Evolutionary conservation across 2,888 invertebrate species (phyloP).

Genomic region (Clitarchus hookeri): DNA sequence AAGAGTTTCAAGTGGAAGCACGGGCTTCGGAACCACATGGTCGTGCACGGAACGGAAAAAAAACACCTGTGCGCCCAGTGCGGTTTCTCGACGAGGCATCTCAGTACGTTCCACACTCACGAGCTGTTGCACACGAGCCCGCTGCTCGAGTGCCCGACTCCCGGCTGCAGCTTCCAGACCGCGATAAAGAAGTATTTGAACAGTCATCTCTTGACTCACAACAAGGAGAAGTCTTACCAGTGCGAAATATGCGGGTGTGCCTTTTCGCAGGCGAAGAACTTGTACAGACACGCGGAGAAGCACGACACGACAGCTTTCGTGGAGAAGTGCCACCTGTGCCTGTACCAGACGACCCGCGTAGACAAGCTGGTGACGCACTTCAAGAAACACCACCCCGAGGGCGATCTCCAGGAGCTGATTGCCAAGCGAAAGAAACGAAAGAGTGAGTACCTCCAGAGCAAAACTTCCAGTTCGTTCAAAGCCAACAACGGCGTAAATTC

Average conservation of each 20-base stretch:
- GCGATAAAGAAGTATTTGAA: slow-evolving; percentile 61
- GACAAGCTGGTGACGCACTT: slow-evolving; percentile 62
- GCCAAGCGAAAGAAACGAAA: slow-evolving; percentile 19
- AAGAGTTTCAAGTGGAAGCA: slow-evolving; percentile 65
- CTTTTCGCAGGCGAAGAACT: slow-evolving; percentile 61
- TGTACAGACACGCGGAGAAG: slow-evolving; percentile 53
- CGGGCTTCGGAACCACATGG: slow-evolving; percentile 60
- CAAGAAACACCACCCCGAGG: slow-evolving; percentile 34
- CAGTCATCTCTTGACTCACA: slow-evolving; percentile 60
- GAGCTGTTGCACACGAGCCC: slow-evolving; percentile 59
- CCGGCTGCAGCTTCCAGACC: slow-evolving; percentile 57
- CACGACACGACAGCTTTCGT: slow-evolving; percentile 45
- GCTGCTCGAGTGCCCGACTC: slow-evolving; percentile 56
- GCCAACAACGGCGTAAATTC: not conserved
- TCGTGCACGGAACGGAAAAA: slow-evolving; percentile 57
- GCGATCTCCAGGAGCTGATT: slow-evolving; percentile 28
- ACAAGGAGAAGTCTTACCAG: slow-evolving; percentile 60
- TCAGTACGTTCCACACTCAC: slow-evolving; percentile 60
- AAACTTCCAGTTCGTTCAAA: not conserved
- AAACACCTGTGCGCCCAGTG: slow-evolving; percentile 62
- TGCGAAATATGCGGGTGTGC: slow-evolving; percentile 62
- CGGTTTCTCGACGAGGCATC: slow-evolving; percentile 61
- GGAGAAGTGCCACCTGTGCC: slow-evolving; percentile 56
- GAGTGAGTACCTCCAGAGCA: not conserved
- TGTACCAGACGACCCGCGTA: slow-evolving; percentile 57